Evolutionary conservation across 2,113 vertebrate genomes (phyloP).

Genomic region (Anguilla japonica): DNA sequence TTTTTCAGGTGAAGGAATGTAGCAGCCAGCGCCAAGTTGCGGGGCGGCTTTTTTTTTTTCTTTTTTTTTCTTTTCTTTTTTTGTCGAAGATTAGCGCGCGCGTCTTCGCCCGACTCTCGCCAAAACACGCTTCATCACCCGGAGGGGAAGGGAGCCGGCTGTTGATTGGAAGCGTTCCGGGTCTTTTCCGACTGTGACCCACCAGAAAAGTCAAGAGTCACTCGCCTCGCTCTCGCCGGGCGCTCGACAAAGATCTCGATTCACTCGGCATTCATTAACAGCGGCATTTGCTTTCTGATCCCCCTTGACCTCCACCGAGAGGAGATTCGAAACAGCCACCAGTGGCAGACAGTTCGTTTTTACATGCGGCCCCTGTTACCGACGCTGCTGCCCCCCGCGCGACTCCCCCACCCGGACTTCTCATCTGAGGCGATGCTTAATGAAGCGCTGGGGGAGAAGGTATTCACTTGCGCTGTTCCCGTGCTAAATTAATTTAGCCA

Average conservation of each 20-base stretch:
- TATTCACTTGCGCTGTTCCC: slow-evolving; percentile 23
- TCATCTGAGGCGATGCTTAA: slow-evolving; percentile 29
- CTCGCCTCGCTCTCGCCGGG: neutral
- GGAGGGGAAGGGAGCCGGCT: neutral
- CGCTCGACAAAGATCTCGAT: neutral
- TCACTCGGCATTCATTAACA: neutral
- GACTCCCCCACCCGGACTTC: neutral
- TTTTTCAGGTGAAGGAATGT: neutral
- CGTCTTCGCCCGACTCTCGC: neutral
- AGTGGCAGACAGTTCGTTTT: slow-evolving; percentile 4
- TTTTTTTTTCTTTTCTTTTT: neutral
- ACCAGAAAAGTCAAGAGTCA: slow-evolving; percentile 3
- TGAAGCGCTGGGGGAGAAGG: slow-evolving; percentile 39
- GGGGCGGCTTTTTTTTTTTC: neutral
- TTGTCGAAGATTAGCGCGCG: neutral
- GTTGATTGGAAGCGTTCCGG: neutral
- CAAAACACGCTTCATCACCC: neutral
- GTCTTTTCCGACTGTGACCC: neutral
- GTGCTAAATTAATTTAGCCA: slow-evolving; percentile 31
- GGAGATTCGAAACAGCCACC: neutral
- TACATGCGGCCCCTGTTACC: neutral
- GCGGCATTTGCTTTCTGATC: neutral
- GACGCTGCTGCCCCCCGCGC: neutral
- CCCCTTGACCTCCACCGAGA: slow-evolving; percentile 26
- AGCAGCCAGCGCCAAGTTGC: neutral